Base-by-base conservation (phyloP, 2,113 vertebrate genomes). In the Paratilapia polleni region DNA sequence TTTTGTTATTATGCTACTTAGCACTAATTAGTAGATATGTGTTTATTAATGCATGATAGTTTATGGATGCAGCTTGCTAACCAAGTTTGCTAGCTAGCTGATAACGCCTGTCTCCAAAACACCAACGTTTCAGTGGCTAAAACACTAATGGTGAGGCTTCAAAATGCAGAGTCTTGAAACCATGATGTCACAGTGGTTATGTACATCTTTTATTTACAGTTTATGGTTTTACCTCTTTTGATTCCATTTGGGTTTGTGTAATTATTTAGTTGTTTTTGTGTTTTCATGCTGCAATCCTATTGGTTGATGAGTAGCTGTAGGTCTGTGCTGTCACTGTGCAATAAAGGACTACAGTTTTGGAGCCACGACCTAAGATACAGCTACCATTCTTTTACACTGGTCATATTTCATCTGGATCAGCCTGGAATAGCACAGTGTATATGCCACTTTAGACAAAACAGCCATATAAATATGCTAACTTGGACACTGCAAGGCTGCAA, bases 321-420 rank as follows among this genome's bases (percentile, higher is more conserved):
- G 31, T 31, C 49, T 70, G 24, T 52, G 24, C 66, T 52, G 15
- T 52, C 66, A 20, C 19, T 54, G 52, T 20, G 66, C 11, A 0
- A 73, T 26, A 73, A 5, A 73, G 47, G 26, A 19, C 68, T 17
- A n/a, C 26, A 73, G 68, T 52, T 52, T 31, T 54, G 47, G 47
- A 31, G 43, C 28, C 66, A 0, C 11, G 11, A 10, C 20, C 66
- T 31, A 52, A 73, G 47, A 52, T 73, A 73, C 13, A 73, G 17
- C 24, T 43, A 31, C 66, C 24, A 52, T 52, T 73, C 66, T 31
- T 73, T 47, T 9, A 52, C 5, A 9, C 26, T 52, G 10, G 24
- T 73, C 47, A 73, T 73, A 73, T 73, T 73, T 52, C 66, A 70
- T 70, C 15, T 70, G 41, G 64, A 15, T 70, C 43, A 73, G 6